Base-by-base conservation (phyloP, 1,140 invertebrate genomes). In the Drosophila kohkoa region DNA sequence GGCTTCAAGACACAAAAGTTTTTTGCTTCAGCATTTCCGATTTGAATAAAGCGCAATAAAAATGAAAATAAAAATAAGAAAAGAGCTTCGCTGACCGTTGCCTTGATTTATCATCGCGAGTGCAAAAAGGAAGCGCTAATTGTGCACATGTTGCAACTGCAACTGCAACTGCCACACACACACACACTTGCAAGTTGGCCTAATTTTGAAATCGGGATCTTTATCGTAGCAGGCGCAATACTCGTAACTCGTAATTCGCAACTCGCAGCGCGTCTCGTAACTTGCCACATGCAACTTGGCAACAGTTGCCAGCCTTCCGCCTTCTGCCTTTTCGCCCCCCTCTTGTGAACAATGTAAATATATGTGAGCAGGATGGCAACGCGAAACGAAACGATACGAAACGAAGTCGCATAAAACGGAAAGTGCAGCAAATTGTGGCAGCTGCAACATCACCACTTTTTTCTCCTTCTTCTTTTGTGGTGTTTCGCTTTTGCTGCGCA, bases 401-500 rank as follows among this genome's bases (percentile, higher is more conserved):
- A 74, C 85, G 73, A 63, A 87, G 77, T 89, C 85, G 83, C 83
- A 88, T 85, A 89, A 89, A 89, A 89, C 85, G 86, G 81, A 89
- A 89, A 89, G 85, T 89, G 86, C 85, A 90, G 81, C 85, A 90
- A 89, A 89, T 90, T 89, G 85, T 89, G 81, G 85, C 85, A 89
- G 85, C 85, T 89, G 85, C 85, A 89, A 89, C 78, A 88, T 81
- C 81, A 85, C 77, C 71, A 85, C 81, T 83, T 75, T 85, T 75
- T 73, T 59, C 59, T 64, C 30, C 66, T 51, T 38, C 41, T 25
- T 67, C 13, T 52, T 58, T 30, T 57, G 30, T 49, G n/a, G 51
- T 62, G 48, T 38, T 62, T 73, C 52, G n/a, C 41, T 45, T 59
- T 46, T 65, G 15, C 68, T 43, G 59, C 15, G 58, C 48, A 10